Evolutionary conservation across 2,797 vertebrate species (phyloP).

Genomic region (Notolabrus celidotus): DNA sequence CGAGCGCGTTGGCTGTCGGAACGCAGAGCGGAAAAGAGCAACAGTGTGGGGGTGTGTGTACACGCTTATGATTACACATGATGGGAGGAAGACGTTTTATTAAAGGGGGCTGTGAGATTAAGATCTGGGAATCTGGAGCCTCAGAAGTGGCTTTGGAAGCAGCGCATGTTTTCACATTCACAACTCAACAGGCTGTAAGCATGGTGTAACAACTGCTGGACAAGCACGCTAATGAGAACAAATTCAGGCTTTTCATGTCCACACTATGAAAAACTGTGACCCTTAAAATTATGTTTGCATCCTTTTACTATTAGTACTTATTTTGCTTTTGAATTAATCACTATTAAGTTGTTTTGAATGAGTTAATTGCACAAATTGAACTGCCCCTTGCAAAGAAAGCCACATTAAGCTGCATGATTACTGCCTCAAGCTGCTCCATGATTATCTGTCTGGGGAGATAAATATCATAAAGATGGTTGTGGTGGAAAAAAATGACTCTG

Average conservation of each 20-base stretch:
- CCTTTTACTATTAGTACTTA: background rate
- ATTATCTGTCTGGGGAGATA: too few species aligned
- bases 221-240: conserved; percentile 25
- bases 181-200: conserved; percentile 56
- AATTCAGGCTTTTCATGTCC: conserved; percentile 21
- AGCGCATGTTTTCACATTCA: conserved; percentile 62
- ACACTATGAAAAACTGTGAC: background rate
- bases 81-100: conserved; percentile 69
- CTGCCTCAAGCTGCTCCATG: too few species aligned
- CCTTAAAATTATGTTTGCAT: background rate
- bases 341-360: too few species aligned
- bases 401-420: too few species aligned
- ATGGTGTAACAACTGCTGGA: conserved; percentile 26
- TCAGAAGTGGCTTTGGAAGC: conserved; percentile 71
- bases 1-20: conserved; percentile 35
- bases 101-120: conserved; percentile 69
- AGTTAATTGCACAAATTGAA: too few species aligned
- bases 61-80: conserved; percentile 67
- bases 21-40: conserved; percentile 38
- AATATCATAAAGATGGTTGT: too few species aligned
- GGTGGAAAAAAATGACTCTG: too few species aligned
- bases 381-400: too few species aligned
- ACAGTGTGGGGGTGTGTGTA: conserved; percentile 49
- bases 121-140: conserved; percentile 58
- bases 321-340: too few species aligned